Base-by-base conservation (phyloP, 2,888 invertebrate species). In the Dyspetes luteomarginatus region DNA sequence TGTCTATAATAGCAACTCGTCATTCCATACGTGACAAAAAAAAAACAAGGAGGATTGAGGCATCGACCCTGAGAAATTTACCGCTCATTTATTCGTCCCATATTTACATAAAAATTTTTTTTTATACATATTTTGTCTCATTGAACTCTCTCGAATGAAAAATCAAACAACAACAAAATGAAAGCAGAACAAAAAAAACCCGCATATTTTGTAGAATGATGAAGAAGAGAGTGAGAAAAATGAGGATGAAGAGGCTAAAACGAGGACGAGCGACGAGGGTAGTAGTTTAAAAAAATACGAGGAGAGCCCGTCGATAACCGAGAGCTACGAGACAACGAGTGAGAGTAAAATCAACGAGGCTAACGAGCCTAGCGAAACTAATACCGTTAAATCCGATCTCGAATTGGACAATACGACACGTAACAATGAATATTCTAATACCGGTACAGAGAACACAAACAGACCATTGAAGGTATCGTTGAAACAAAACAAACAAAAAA, bases 151-250 rank as follows among this genome's bases (percentile, higher is more conserved):
- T 48, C 48, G 48, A n/a, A 48, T 17, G 12, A 48, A 4, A 15
- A 12, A 17, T 4, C 17, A 48, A 48, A 17, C n/a, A 15, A 56
- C 55, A 28, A 26, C n/a, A 9, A 41, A 15, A 55, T 17, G 24
- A 30, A 68, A 41, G 45, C 1, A 30, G 9, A 19, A 41, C 22
- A 60, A 76, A 81, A 78, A 84, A 79, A 83, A 56, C 67, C 62
- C 72, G 85, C 83, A 85, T 86, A 82, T 89, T 88, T 89, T 89
- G 74, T 89, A 89, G 89, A 88, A 69, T 85, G 86, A 81, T 68
- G 80, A 79, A 75, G 81, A 80, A 82, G 87, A 77, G 76, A 83
- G 74, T 76, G 83, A 86, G 50, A 83, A 55, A 82, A 82, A 71
- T 69, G 64, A 73, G 78, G 81, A 79, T 76, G 86, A 82, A 19